Evolutionary conservation across 2,888 invertebrate genomes (phyloP).

Genomic region (Tiliacea aurago): DNA sequence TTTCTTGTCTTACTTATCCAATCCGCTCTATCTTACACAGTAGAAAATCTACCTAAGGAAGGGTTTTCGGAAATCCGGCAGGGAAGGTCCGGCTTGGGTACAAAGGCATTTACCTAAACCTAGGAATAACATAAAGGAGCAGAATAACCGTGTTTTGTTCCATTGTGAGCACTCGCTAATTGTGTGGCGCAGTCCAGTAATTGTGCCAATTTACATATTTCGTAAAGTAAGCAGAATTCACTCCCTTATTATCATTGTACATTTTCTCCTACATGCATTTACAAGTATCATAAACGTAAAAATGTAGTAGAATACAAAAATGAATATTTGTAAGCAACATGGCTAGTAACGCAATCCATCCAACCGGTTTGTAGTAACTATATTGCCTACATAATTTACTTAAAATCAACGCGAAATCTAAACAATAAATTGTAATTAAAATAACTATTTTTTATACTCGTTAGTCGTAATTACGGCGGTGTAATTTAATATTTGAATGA

Average conservation of each 20-base stretch:
- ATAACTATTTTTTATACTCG: slow-evolving; percentile 15
- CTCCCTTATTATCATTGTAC: neutral
- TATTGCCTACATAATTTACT: neutral
- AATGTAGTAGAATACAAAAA: neutral
- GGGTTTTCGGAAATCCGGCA: slow-evolving; percentile 51
- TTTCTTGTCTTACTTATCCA: neutral
- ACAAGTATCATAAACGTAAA: neutral
- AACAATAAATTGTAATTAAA: slow-evolving; percentile 29
- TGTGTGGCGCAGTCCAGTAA: slow-evolving; percentile 23
- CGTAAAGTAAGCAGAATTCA: neutral
- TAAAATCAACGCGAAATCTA: slow-evolving; percentile 5
- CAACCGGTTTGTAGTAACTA: neutral
- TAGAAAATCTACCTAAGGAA: slow-evolving; percentile 28
- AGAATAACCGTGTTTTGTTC: slow-evolving; percentile 42
- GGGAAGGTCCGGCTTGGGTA: slow-evolving; percentile 14
- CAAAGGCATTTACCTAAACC: slow-evolving; percentile 41
- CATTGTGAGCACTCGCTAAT: slow-evolving; percentile 18
- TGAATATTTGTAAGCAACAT: neutral
- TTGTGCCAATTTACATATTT: slow-evolving; percentile 26
- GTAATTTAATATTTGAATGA: slow-evolving; percentile 61
- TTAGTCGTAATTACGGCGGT: slow-evolving; percentile 38
- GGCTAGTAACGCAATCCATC: neutral
- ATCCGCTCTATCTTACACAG: slow-evolving; percentile 19
- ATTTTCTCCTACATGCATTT: neutral
- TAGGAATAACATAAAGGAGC: slow-evolving; percentile 28